Base-by-base conservation (phyloP, 2,888 invertebrate species). In the Choristoneura rosaceana region DNA sequence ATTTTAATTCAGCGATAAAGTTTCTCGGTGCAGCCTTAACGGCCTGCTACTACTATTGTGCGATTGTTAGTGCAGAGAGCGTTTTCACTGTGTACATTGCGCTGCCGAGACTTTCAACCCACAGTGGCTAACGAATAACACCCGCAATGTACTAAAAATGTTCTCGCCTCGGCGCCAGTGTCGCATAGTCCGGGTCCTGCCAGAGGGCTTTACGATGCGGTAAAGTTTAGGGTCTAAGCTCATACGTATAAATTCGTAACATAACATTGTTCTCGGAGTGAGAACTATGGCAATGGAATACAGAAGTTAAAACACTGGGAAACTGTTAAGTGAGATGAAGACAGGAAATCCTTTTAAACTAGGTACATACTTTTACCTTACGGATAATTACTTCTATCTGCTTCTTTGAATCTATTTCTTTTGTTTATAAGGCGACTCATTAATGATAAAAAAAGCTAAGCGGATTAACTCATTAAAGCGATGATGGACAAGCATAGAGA, bases 1-100 rank as follows among this genome's bases (percentile, higher is more conserved):
- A 86, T 83, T 89, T 86, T 86, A 87, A 88, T 87, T 86, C 82
- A 74, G 82, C 76, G 81, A 87, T 87, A 69, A 69, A 73, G 52
- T 65, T 61, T 65, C 15, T 17, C 70, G 45, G 64, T 55, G 61
- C 71, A 68, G 64, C 65, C 60, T 74, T 70, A 61, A 50, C 8
- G 15, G 50, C n/a, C 14, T 9, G 15, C 5, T 8, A 17, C 50
- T 15, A 15, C 14, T 15, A 9, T 9, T n/a, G 50, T 14, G 7
- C 8, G 45, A 14, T n/a, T 4, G 5, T 1, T 7, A 14, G 50
- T 5, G 50, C 15, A 15, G 7, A 4, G 14, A 15, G 9, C 15
- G 15, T 7, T 50, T 50, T 17, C 15, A 8, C 15, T 9, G 14
- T 15, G n/a, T n/a, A 2, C 50, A 15, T 50, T 50, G 8, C 15